phyloP scores from a whole-genome alignment of 2,797 vertebrate genomes.

The Anomalospiza imberbis region DNA sequence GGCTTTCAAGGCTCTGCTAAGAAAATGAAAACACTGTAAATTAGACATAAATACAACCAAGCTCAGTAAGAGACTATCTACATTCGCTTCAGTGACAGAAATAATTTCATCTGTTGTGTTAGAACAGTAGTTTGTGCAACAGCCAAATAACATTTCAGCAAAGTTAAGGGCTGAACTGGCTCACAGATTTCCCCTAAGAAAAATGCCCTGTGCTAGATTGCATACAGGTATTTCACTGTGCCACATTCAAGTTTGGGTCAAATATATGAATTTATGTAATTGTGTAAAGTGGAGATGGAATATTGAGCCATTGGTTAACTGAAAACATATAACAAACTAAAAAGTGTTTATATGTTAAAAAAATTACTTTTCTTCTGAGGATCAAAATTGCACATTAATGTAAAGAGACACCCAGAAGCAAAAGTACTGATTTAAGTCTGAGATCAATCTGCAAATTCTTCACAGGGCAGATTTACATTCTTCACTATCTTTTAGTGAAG shows the following conservation, averaged over 20 bases:
- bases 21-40: not conserved
- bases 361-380: not conserved
- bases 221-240: not conserved
- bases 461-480: not conserved
- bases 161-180: not conserved
- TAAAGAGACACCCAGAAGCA: not conserved
- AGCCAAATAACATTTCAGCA: not conserved
- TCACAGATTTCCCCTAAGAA: not conserved
- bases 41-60: not conserved
- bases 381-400: not conserved
- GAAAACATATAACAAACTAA: not conserved
- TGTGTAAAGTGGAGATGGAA: not conserved
- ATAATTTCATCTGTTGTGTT: not conserved
- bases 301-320: not conserved
- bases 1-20: conserved; percentile 84
- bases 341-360: not conserved
- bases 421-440: not conserved
- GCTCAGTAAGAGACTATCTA: not conserved
- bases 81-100: not conserved
- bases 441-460: not conserved
- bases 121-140: not conserved
- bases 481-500: not conserved
- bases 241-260: not conserved
- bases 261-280: not conserved
- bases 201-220: not conserved